Evolutionary conservation across 2,797 vertebrate genomes (phyloP), one percentile per base, ranked within the genome.

Genomic region (Sebastes steindachneri): DNA sequence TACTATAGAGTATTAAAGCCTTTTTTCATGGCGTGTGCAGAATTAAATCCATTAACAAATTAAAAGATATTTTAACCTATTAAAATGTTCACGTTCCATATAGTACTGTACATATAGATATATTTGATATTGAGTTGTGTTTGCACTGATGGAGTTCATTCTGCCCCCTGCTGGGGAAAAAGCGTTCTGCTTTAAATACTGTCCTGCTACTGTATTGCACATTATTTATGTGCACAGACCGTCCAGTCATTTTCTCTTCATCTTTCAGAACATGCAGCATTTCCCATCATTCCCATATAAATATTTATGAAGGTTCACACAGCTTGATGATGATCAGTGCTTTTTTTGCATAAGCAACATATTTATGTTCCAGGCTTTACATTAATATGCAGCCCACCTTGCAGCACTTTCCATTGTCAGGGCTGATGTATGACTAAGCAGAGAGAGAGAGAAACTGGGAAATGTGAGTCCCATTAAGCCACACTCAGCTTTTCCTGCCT

Each of bases 381-480:
- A 79, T 84, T 76, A 19, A 35, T n/a, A 15, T 7, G 17, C 75
- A 29, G 68, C 31, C 64, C 5, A 67, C 54, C 35, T 55, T 55
- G 75, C 82, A 41, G 58, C 85, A 86, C 73, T 92, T 94, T 93
- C 88, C 92, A 73, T 87, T 71, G 81, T 83, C 75, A 26, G 75
- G 70, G 37, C 70, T 68, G 86, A 83, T 84, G 75, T 77, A 90
- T 95, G 95, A 95, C 93, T 91, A 91, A 94, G 94, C 91, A 89
- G 48, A 84, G 83, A 65, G 53, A 53, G 83, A 84, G 83, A 65
- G n/a, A 53, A 82, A 67, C 80, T 23, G 25, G 91, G 89, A 92
- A 94, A 95, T 91, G 85, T 93, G 94, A 93, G 85, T 88, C 90
- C 88, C 84, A 87, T 92, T 87, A 87, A 86, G 57, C 69, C 87